Conservation (phyloP, 53 echinoderm and acorn worm species). For the Holothuria leucospilota region DNA sequence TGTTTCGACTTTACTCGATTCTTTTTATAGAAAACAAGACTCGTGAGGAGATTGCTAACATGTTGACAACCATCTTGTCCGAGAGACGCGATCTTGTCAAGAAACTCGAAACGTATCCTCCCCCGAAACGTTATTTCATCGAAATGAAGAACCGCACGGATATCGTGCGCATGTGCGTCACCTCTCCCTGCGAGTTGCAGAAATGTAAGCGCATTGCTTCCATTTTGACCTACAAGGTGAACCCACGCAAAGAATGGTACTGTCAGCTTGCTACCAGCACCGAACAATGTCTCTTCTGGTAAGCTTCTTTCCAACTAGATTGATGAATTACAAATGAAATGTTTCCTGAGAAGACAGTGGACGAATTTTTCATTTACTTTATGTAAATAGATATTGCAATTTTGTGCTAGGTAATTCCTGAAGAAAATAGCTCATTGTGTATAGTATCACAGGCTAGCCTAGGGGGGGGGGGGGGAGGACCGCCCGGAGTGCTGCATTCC, state of each 20-base stretch:
- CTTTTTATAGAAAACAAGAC: constrained; percentile 34
- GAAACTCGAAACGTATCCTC: constrained; percentile 56
- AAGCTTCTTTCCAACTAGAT: constrained; percentile 7
- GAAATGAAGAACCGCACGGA: constrained; percentile 38
- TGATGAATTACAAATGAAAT: too few species aligned
- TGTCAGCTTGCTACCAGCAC: constrained; percentile 74
- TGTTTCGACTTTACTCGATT: neutral
- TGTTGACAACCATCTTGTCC: constrained; percentile 20
- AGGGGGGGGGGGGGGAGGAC: too few species aligned
- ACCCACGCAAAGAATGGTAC: constrained; percentile 76
- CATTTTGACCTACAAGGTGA: constrained; percentile 79
- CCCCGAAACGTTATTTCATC: constrained; percentile 15
- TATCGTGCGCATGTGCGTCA: constrained; percentile 67
- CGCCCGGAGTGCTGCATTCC: too few species aligned
- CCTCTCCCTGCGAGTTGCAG: constrained; percentile 73
- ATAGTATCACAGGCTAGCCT: too few species aligned
- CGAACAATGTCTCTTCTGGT: constrained; percentile 94
- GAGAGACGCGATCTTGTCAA: constrained; percentile 52
- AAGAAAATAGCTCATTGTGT: too few species aligned
- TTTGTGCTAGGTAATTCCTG: too few species aligned
- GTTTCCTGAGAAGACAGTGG: too few species aligned
- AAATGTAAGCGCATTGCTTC: constrained; percentile 90
- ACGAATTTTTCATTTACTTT: too few species aligned
- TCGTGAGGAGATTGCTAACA: constrained; percentile 6
- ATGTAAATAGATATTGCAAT: too few species aligned